These are phyloP conservation scores for Apis dorsata DNA, from an alignment of 1,140 invertebrate species.

Conservation along the genomic window DNA sequence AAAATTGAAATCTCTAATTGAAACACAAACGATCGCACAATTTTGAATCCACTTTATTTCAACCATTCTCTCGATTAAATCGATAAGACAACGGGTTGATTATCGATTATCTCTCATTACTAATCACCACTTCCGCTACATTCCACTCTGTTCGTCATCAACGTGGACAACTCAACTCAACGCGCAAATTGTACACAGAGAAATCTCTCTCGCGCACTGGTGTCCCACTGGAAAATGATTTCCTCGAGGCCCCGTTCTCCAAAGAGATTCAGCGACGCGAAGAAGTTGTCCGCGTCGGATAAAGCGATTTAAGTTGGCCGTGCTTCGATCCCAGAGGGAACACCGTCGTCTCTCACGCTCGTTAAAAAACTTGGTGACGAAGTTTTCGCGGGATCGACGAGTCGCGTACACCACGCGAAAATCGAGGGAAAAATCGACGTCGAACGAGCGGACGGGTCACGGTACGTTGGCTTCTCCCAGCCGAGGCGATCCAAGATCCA, in stretches of 20 bases:
- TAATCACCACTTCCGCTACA: too few relatives aligned
- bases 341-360: slow-evolving; percentile 25
- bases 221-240: not conserved
- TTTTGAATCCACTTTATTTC: too few relatives aligned
- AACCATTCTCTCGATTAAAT: too few relatives aligned
- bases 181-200: not conserved
- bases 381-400: not conserved
- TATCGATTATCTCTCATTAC: too few relatives aligned
- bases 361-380: slow-evolving; percentile 30
- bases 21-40: too few relatives aligned
- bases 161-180: too few relatives aligned
- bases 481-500: not conserved
- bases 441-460: too few relatives aligned
- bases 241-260: not conserved
- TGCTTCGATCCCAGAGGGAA: not conserved
- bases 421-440: not conserved
- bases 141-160: too few relatives aligned
- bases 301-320: slow-evolving; percentile 40
- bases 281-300: slow-evolving; percentile 21
- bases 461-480: not conserved
- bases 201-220: not conserved
- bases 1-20: too few relatives aligned
- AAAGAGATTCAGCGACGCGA: slow-evolving; percentile 11
- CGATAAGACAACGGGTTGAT: too few relatives aligned
- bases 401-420: not conserved